Percentiles rank a stretch among this genome's conserved stretches.
Evolutionary conservation across 1,140 invertebrate species (phyloP).

Genomic region (Procambarus virginalis): DNA sequence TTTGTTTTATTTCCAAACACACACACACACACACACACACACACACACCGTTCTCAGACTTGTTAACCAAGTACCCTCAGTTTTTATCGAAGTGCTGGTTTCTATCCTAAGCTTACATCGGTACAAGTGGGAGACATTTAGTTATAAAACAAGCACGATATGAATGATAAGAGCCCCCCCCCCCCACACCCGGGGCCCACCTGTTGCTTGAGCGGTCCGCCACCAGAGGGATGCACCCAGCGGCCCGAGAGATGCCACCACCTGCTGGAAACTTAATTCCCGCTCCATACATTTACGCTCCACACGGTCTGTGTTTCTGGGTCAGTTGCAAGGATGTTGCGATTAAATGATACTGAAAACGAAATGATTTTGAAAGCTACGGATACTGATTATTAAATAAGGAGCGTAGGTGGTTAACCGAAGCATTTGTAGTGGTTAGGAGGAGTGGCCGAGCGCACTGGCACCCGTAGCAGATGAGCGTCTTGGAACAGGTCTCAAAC

Average conservation of each 20-base stretch:
- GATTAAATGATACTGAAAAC: too few species aligned
- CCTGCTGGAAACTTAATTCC: neutral
- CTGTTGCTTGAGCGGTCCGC: slow-evolving; percentile 49
- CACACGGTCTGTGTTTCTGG: neutral
- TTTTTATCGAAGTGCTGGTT: neutral
- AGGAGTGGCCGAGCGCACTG: neutral
- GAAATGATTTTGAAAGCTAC: too few species aligned
- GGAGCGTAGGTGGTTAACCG: too few species aligned
- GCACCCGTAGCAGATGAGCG: slow-evolving; percentile 7
- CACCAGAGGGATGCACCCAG: slow-evolving; percentile 10
- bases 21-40: neutral
- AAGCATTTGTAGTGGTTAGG: neutral
- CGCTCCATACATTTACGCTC: neutral
- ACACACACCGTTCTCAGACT: neutral
- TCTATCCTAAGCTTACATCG: neutral
- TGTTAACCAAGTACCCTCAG: neutral
- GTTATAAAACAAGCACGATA: neutral
- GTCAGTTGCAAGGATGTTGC: neutral
- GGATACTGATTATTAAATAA: too few species aligned
- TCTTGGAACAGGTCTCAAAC: slow-evolving; percentile 38
- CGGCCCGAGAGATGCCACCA: neutral
- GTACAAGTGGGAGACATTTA: neutral
- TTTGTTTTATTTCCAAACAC: too few species aligned
- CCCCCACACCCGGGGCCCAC: neutral
- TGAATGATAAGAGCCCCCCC: slow-evolving; percentile 22